These are phyloP conservation scores for Drosophila neocordata DNA, from an alignment of 1,140 invertebrate species.

Conservation along the genomic window DNA sequence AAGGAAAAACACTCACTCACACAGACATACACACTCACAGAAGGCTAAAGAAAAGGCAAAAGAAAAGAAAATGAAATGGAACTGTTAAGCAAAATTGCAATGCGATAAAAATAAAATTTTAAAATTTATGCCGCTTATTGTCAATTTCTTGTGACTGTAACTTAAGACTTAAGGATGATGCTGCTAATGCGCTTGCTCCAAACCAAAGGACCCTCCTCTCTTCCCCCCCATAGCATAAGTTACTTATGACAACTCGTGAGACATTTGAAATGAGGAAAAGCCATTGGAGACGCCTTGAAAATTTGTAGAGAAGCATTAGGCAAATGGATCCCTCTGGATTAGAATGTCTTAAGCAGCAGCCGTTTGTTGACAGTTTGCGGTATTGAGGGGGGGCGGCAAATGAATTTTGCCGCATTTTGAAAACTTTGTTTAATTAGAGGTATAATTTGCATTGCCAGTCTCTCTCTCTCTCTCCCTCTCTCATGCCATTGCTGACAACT, in stretches of 20 bases:
- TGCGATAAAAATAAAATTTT: slow-evolving; percentile 81
- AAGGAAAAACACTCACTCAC: slow-evolving; percentile 32
- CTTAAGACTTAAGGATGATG: slow-evolving; percentile 46
- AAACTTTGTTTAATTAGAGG: slow-evolving; percentile 72
- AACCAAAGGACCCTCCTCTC: not conserved
- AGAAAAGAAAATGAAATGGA: slow-evolving; percentile 13
- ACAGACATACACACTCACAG: slow-evolving; percentile 6
- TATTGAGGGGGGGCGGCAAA: slow-evolving; percentile 14
- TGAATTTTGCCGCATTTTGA: slow-evolving; percentile 40
- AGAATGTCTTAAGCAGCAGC: slow-evolving; percentile 29
- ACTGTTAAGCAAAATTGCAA: slow-evolving; percentile 67
- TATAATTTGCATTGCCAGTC: slow-evolving; percentile 58
- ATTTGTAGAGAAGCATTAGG: slow-evolving; percentile 69
- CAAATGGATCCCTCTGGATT: slow-evolving; percentile 76
- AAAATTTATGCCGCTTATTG: slow-evolving; percentile 79
- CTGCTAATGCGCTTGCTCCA: slow-evolving; percentile 52
- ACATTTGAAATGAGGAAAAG: slow-evolving; percentile 68
- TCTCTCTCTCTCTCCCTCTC: not conserved
- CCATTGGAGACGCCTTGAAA: slow-evolving; percentile 30
- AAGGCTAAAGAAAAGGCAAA: not conserved
- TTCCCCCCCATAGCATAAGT: slow-evolving; percentile 33
- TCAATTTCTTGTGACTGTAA: slow-evolving; percentile 62
- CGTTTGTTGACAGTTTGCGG: slow-evolving; percentile 64
- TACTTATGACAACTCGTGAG: slow-evolving; percentile 77
- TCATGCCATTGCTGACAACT: slow-evolving; percentile 63